Conservation (phyloP, 2,888 invertebrate genomes). For the Hirtodrosophila histrioides region DNA sequence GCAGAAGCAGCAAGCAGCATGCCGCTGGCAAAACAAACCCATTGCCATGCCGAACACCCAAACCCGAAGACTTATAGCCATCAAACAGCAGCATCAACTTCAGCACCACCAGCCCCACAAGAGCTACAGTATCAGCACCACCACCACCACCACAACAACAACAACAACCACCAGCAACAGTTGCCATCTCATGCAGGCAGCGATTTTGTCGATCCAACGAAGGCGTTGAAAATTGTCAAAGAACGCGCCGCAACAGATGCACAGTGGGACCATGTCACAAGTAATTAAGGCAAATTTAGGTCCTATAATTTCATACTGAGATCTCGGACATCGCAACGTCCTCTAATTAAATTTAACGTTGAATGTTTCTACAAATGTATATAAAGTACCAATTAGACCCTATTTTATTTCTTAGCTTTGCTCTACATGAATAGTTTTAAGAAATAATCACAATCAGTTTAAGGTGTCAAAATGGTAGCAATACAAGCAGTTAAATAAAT, state of each 20-base stretch:
- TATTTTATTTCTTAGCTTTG: no score
- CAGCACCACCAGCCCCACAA: conserved; percentile 22
- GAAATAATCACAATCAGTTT: no score
- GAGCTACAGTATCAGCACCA: conserved; percentile 11
- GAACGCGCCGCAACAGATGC: conserved; percentile 69
- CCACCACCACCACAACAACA: conserved; percentile 30
- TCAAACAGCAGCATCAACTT: conserved; percentile 72
- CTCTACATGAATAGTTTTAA: no score
- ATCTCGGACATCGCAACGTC: no score
- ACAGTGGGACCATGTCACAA: conserved; percentile 47
- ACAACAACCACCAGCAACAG: conserved; percentile 41
- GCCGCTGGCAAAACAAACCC: conserved; percentile 72
- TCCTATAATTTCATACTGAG: no score
- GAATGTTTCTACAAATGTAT: no score
- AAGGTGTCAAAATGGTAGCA: no score
- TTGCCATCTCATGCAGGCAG: conserved; percentile 76
- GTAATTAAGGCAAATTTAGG: neutral
- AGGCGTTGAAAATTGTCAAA: conserved; percentile 81
- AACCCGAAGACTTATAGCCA: conserved; percentile 54
- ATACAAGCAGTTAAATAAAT: no score
- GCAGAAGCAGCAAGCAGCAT: conserved; percentile 25
- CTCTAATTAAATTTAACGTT: no score
- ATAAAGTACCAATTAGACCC: no score
- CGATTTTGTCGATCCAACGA: conserved; percentile 63
- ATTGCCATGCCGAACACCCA: conserved; percentile 45